A percentile compares a stretch with the other conserved stretches of the same genome.
These are phyloP conservation scores for Elachura formosa DNA, from an alignment of 2,113 vertebrate species.

Conservation along the genomic window DNA sequence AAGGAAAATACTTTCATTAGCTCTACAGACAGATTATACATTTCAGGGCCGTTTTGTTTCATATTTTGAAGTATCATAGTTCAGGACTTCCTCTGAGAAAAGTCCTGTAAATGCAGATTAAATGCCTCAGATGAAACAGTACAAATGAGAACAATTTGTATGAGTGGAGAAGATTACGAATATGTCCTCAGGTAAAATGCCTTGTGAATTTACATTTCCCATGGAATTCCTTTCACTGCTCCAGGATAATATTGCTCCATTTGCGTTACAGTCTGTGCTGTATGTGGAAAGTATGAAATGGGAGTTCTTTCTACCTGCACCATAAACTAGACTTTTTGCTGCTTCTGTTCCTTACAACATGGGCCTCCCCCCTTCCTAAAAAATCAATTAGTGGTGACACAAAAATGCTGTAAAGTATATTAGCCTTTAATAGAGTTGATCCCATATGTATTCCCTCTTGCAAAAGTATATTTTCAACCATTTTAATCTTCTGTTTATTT, in stretches of 20 bases:
- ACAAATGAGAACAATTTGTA: not conserved
- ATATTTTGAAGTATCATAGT: not conserved
- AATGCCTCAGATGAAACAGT: not conserved
- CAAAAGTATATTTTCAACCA: not conserved
- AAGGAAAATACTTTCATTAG: not conserved
- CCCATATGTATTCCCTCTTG: not conserved
- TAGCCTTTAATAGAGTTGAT: not conserved
- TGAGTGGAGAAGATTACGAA: not conserved
- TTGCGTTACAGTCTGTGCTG: not conserved
- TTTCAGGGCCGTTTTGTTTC: not conserved
- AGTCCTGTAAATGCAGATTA: not conserved
- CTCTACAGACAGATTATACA: not conserved
- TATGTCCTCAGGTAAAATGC: conserved; percentile 25
- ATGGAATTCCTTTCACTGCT: conserved; percentile 21
- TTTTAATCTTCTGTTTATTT: not conserved
- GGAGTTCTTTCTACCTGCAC: conserved; percentile 1
- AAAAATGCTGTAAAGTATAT: not conserved
- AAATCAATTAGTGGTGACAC: not conserved
- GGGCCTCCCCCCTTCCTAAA: not conserved
- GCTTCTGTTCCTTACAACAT: not conserved
- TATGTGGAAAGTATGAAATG: conserved; percentile 18
- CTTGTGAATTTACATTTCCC: conserved; percentile 16
- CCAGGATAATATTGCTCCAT: not conserved
- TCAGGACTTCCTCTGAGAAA: not conserved
- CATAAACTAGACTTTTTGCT: not conserved